Percentiles rank a stretch among this genome's conserved stretches.
These are phyloP conservation scores for Protobothrops mucrosquamatus DNA, from an alignment of 2,113 vertebrate genomes.

Conservation along the genomic window DNA sequence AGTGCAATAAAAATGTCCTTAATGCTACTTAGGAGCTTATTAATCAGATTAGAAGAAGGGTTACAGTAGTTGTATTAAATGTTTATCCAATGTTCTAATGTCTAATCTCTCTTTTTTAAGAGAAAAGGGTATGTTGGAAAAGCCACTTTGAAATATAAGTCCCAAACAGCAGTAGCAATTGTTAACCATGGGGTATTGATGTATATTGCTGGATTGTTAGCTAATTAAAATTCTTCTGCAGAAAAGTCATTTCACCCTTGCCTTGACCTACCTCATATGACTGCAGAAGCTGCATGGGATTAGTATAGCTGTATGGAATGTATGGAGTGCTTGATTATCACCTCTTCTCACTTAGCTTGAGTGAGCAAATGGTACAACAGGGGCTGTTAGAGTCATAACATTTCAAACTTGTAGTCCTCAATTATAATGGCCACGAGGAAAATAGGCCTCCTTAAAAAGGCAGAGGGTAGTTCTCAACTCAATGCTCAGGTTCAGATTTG, in stretches of 20 bases:
- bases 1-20: constrained; percentile 72
- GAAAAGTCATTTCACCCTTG: constrained; percentile 60
- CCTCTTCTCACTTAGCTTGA: constrained; percentile 62
- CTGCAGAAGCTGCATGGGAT: constrained; percentile 60
- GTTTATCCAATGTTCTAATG: constrained; percentile 51
- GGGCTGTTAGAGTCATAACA: constrained; percentile 56
- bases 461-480: not conserved
- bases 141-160: constrained; percentile 62
- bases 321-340: constrained; percentile 72
- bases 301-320: constrained; percentile 64
- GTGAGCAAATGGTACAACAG: constrained; percentile 73
- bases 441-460: not conserved
- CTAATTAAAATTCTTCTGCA: constrained; percentile 75
- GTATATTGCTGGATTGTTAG: constrained; percentile 63
- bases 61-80: constrained; percentile 65
- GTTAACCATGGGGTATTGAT: constrained; percentile 68
- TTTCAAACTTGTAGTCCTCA: constrained; percentile 54
- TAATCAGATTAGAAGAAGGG: constrained; percentile 71
- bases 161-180: constrained; percentile 74
- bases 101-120: constrained; percentile 44
- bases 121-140: constrained; percentile 53
- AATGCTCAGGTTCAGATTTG: not conserved
- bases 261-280: constrained; percentile 65
- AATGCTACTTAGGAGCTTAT: constrained; percentile 64
- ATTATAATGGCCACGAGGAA: not conserved